Evolutionary conservation across 2,797 vertebrate genomes (phyloP), one percentile per base, ranked within the genome.

Genomic region (Cynodonichthys magdalenae): DNA sequence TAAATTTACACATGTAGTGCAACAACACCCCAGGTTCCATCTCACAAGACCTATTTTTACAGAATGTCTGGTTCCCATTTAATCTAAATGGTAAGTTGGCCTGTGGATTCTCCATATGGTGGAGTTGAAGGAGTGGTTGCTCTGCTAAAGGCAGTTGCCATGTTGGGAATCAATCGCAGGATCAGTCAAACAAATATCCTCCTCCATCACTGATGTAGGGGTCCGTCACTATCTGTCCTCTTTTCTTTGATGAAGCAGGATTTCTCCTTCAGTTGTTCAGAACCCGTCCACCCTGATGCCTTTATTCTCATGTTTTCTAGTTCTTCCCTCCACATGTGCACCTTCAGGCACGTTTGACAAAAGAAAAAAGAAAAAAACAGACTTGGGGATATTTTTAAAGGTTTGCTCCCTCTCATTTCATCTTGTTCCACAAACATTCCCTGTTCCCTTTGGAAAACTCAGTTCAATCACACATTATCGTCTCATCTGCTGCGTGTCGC

Each of bases 381-480:
- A 46, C 81, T 80, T 69, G 68, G 45, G 14, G 81, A 70, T 88
- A 87, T 92, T 89, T 89, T 91, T 85, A 89, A 86, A 69, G 75
- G 66, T 50, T 53, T 28, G 12, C 36, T 11, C 74, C 63, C 69
- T 53, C 39, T 52, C 59, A 29, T 27, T 77, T 83, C 75, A 79
- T 77, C 83, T 84, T 74, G 69, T 72, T 90, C 89, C 86, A 85
- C 82, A 90, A 91, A 87, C 85, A 88, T 42, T 46, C 65, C 84
- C 69, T 59, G 74, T 74, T 79, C 74, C 69, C 68, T 59, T 34
- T 75, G 70, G 54, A 74, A 69, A 80, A 64, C 61, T 82, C 75
- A 70, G 68, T 80, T 49, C 58, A 27, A 63, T 75, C 69, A 54
- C 76, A 83, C 69, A 77, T 82, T 78, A 68, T 44, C 0, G 48